Evolutionary conservation across 1,140 invertebrate species (phyloP).

Genomic region (Metopolophium dirhodum): DNA sequence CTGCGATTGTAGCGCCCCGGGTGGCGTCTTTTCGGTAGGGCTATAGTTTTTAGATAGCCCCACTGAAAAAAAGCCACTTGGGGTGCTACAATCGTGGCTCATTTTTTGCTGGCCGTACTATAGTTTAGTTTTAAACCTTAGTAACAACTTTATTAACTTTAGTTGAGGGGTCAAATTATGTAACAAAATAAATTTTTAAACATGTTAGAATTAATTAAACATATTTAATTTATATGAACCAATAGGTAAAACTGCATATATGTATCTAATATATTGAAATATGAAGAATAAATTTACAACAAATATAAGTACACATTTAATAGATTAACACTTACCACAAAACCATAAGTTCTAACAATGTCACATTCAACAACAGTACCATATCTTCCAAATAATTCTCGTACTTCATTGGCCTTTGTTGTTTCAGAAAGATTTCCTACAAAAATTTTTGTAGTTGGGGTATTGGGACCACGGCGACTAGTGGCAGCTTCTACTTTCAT

Average conservation of each 20-base stretch:
- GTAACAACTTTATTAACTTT: too few relatives aligned
- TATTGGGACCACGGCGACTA: slow-evolving; percentile 81
- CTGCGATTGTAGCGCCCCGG: too few relatives aligned
- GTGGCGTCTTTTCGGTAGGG: too few relatives aligned
- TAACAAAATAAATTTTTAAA: not conserved
- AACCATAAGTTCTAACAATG: slow-evolving; percentile 90
- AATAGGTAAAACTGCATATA: not conserved
- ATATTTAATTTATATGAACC: not conserved
- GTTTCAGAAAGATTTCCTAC: slow-evolving; percentile 89
- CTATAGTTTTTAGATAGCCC: too few relatives aligned
- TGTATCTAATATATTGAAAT: not conserved
- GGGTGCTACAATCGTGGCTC: too few relatives aligned
- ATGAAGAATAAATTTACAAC: not conserved
- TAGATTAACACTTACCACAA: slow-evolving; percentile 68
- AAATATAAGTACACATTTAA: not conserved
- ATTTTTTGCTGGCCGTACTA: too few relatives aligned
- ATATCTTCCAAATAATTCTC: slow-evolving; percentile 84
- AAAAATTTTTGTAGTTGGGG: slow-evolving; percentile 87
- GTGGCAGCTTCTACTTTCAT: slow-evolving; percentile 92
- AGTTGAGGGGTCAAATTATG: too few relatives aligned
- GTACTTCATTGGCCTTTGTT: slow-evolving; percentile 84
- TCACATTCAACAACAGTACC: slow-evolving; percentile 89
- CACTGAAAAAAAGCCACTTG: too few relatives aligned
- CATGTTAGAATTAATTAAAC: not conserved
- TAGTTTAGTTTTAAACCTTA: too few relatives aligned